Conservation (phyloP, 1,140 invertebrate genomes). For the Saccostrea glomerata region DNA sequence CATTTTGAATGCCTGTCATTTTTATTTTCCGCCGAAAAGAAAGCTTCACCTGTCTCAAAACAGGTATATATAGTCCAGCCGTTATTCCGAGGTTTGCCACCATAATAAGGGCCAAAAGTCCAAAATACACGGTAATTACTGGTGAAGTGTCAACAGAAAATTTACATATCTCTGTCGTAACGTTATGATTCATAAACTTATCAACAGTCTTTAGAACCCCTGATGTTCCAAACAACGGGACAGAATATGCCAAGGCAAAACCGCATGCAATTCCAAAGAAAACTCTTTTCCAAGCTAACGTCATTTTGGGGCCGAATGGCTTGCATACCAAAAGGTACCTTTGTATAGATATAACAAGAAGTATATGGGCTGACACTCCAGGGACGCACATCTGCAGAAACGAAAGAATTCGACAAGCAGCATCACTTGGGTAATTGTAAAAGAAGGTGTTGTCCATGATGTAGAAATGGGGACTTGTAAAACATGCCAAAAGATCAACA, state of each 20-base stretch:
- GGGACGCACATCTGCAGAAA: constrained; percentile 12
- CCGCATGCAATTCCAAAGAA: background rate
- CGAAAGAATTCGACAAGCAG: background rate
- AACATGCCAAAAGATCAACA: constrained; percentile 4
- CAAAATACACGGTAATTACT: background rate
- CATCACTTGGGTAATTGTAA: background rate
- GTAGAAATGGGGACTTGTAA: background rate
- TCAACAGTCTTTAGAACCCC: background rate
- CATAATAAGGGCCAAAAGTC: background rate
- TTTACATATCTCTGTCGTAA: background rate
- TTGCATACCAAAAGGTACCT: background rate
- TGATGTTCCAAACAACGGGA: background rate
- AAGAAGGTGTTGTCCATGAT: constrained; percentile 30
- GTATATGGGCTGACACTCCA: background rate
- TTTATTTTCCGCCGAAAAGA: background rate
- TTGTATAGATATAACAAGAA: background rate
- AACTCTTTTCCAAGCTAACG: background rate
- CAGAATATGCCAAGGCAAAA: background rate
- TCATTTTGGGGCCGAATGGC: background rate
- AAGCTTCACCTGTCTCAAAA: background rate
- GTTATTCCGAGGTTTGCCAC: background rate
- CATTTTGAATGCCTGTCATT: background rate
- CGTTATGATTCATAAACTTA: background rate
- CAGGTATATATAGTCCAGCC: background rate
- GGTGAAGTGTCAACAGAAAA: background rate